Evolutionary conservation across 2,888 invertebrate genomes (phyloP).

Genomic region (Microchrysa polita): DNA sequence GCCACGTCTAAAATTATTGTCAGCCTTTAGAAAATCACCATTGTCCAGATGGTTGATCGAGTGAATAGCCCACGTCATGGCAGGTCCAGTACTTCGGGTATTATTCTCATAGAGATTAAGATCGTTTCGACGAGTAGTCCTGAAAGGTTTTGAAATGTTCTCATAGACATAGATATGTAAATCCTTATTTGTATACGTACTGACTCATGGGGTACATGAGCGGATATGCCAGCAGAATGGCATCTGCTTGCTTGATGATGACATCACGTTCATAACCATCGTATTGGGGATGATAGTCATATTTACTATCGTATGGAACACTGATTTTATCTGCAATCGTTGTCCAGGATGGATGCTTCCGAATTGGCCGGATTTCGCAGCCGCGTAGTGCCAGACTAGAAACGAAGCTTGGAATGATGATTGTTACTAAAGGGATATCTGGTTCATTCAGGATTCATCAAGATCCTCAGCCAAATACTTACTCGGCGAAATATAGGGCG

Average conservation of each 20-base stretch:
- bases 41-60: slow-evolving; percentile 67
- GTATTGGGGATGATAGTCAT: slow-evolving; percentile 71
- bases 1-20: slow-evolving; percentile 66
- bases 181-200: neutral
- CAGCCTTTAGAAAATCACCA: slow-evolving; percentile 63
- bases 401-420: slow-evolving; percentile 41
- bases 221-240: slow-evolving; percentile 69
- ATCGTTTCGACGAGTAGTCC: slow-evolving; percentile 65
- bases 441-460: neutral
- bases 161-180: too few species aligned
- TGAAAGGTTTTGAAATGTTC: too few species aligned
- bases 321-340: slow-evolving; percentile 67
- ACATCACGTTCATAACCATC: slow-evolving; percentile 65
- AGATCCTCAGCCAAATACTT: slow-evolving; percentile 52
- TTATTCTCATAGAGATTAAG: slow-evolving; percentile 68
- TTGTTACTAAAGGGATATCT: neutral
- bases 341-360: slow-evolving; percentile 52
- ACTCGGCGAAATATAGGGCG: slow-evolving; percentile 69
- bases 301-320: slow-evolving; percentile 65
- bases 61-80: slow-evolving; percentile 75
- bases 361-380: slow-evolving; percentile 41
- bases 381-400: slow-evolving; percentile 47
- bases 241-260: slow-evolving; percentile 70
- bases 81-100: slow-evolving; percentile 68
- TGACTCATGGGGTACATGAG: slow-evolving; percentile 66